These are phyloP conservation scores for Helarctos malayanus DNA, from an alignment of 2,797 vertebrate genomes.

Conservation along the genomic window DNA sequence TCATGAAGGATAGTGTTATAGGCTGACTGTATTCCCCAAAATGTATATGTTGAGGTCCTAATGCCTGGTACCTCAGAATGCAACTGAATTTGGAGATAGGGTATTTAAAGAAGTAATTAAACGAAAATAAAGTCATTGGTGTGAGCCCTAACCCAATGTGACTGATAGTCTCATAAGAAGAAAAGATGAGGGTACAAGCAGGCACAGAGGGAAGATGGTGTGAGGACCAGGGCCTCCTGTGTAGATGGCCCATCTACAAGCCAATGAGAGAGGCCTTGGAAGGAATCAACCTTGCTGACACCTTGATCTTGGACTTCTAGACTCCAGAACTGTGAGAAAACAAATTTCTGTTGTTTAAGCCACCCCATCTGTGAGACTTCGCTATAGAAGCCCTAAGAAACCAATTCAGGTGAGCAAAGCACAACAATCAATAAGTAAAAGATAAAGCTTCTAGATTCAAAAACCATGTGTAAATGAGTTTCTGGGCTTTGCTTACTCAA, in stretches of 20 bases:
- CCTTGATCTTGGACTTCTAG: background rate
- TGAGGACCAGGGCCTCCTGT: background rate
- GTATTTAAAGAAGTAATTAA: background rate
- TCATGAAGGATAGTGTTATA: background rate
- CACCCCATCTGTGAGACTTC: background rate
- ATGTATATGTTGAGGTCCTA: background rate
- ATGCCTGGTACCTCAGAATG: background rate
- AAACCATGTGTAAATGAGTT: background rate
- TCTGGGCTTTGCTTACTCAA: slow-evolving; percentile 38
- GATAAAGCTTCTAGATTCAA: background rate
- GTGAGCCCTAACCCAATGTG: background rate
- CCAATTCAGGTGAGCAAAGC: background rate
- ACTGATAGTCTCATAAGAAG: background rate
- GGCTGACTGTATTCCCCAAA: background rate
- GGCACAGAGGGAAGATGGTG: background rate
- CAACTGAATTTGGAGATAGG: background rate
- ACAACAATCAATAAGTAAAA: background rate
- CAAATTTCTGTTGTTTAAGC: background rate
- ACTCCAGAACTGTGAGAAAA: background rate
- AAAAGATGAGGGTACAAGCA: background rate
- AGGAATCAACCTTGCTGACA: background rate
- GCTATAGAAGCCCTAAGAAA: background rate
- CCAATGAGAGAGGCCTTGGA: background rate
- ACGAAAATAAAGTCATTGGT: background rate
- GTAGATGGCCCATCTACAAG: background rate